Percentiles rank a stretch among this genome's conserved stretches.
These are phyloP conservation scores for Onychomys torridus DNA, from an alignment of 2,797 vertebrate species.

Conservation along the genomic window DNA sequence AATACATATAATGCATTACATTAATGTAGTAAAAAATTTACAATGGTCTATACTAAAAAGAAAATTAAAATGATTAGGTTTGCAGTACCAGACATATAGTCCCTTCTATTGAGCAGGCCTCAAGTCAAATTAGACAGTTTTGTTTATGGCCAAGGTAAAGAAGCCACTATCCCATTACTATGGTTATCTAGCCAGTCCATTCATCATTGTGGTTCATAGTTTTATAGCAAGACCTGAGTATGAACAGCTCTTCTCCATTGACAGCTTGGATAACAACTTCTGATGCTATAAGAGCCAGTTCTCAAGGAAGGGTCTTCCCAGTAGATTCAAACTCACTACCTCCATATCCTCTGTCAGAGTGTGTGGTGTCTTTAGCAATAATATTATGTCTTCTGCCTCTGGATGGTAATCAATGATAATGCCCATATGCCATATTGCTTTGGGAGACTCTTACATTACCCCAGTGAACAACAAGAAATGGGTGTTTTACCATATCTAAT, in stretches of 20 bases:
- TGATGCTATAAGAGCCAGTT: not conserved
- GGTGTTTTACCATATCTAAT: not conserved
- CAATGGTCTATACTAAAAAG: not conserved
- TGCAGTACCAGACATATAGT: not conserved
- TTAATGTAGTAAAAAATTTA: not conserved
- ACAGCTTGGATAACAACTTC: not conserved
- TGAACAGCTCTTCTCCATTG: not conserved
- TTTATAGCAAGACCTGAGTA: not conserved
- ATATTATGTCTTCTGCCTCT: not conserved
- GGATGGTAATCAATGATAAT: not conserved
- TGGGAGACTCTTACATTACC: not conserved
- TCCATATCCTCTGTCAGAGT: not conserved
- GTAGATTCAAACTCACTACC: not conserved
- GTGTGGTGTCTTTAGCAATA: not conserved
- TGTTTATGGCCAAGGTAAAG: not conserved
- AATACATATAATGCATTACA: not conserved
- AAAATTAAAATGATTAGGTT: not conserved
- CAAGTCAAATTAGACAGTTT: not conserved
- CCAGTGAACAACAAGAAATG: not conserved
- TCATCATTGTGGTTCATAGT: not conserved
- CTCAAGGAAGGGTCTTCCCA: not conserved
- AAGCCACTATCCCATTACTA: not conserved
- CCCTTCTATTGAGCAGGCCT: not conserved
- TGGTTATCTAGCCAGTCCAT: not conserved
- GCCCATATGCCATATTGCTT: not conserved